Evolutionary conservation across 2,797 vertebrate species (phyloP), one percentile per base, ranked within the genome.

Genomic region (Amniataba percoides): DNA sequence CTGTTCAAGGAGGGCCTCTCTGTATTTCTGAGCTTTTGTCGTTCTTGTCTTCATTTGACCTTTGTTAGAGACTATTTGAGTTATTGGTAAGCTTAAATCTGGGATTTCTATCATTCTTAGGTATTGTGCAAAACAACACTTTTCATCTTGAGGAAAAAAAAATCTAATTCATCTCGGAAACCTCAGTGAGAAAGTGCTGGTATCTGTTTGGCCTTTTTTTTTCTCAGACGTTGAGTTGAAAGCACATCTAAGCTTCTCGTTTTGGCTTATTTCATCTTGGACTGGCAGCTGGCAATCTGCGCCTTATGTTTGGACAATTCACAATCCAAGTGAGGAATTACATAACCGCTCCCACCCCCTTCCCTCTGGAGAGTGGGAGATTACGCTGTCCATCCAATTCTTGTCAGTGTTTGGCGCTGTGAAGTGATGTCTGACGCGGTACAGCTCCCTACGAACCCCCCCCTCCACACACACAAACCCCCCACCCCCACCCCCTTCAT

Each of bases 101-200:
- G 91, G 93, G 92, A 94, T 95, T 94, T 94, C 82, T 92, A 92
- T 92, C 89, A 82, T 88, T 92, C 84, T 93, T 93, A 91, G 89
- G 85, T 94, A 93, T 93, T 92, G 93, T 94, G 93, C 92, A 89
- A 92, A 93, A 93, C 77, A 87, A 87, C 83, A 78, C 76, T 86
- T 93, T 88, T 91, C 81, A 88, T 91, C 87, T 84, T 87, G 81
- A 91, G 80, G 82, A 27, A 75, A 51, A 88, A 85, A 88, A 83
- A 80, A 71, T 56, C 74, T 51, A 53, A 77, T 56, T 78, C 60
- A 36, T 92, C 85, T 86, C 75, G 81, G 90, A 90, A 92, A 82
- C 86, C 86, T 87, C 86, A 68, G 87, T 87, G 85, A 82, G 79
- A 93, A 87, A 82, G 88, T 88, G 76, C 83, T 71, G 77, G 63